phyloP scores from a whole-genome alignment of 1,140 invertebrate species.

The Drosophila bocki region DNA sequence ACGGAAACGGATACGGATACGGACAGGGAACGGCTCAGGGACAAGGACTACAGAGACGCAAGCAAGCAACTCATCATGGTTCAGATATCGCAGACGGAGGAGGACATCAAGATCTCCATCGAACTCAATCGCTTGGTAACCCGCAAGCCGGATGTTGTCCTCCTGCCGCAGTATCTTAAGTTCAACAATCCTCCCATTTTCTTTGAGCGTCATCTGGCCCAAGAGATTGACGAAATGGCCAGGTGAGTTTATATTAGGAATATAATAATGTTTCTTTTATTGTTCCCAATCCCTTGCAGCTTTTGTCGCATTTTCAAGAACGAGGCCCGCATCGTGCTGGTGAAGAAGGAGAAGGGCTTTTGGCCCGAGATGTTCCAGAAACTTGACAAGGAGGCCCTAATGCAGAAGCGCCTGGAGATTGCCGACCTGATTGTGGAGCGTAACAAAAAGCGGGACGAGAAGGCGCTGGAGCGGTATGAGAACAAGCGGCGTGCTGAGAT shows the following conservation, averaged over 20 bases:
- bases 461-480: slow-evolving; percentile 73
- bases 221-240: slow-evolving; percentile 79
- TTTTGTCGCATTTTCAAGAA: slow-evolving; percentile 83
- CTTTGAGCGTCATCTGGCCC: slow-evolving; percentile 74
- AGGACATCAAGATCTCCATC: slow-evolving; percentile 83
- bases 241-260: slow-evolving; percentile 10
- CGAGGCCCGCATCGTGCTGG: slow-evolving; percentile 79
- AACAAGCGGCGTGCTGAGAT: slow-evolving; percentile 75
- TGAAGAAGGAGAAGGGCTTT: slow-evolving; percentile 76
- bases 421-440: slow-evolving; percentile 77
- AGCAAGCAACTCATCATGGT: slow-evolving; percentile 69
- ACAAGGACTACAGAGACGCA: background rate
- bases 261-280: background rate
- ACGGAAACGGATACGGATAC: slow-evolving; percentile 12
- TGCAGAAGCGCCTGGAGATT: slow-evolving; percentile 76
- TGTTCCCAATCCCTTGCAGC: slow-evolving; percentile 11
- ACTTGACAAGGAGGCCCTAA: slow-evolving; percentile 65
- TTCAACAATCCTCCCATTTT: slow-evolving; percentile 84
- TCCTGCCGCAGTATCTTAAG: slow-evolving; percentile 76
- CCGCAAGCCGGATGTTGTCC: slow-evolving; percentile 79
- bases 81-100: slow-evolving; percentile 80
- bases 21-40: slow-evolving; percentile 9
- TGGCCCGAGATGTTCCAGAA: slow-evolving; percentile 82
- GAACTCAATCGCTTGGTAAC: slow-evolving; percentile 79
- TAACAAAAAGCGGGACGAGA: slow-evolving; percentile 78